phyloP scores from a whole-genome alignment of 2,888 invertebrate species.

The Atrina japonica region DNA sequence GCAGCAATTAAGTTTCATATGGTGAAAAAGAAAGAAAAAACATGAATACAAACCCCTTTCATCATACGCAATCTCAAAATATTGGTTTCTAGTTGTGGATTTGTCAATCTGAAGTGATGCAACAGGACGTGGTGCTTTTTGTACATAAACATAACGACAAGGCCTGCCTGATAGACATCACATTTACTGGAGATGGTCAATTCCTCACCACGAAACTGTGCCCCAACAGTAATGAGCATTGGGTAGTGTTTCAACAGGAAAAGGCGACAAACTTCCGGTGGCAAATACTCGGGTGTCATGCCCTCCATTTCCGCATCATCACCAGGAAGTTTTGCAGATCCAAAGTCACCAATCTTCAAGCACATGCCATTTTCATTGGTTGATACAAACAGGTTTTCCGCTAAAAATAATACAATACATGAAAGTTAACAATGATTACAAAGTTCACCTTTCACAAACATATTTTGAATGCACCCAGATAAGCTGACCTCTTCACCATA shows the following conservation, averaged over 20 bases:
- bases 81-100: neutral
- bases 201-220: neutral
- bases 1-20: too few species aligned
- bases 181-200: neutral
- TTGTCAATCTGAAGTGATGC: neutral
- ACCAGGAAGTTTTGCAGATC: neutral
- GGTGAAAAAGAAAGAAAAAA: too few species aligned
- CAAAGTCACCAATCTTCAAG: constrained; percentile 21
- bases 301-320: neutral
- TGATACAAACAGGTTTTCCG: constrained; percentile 3
- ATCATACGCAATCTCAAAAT: too few species aligned
- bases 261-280: neutral
- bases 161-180: constrained; percentile 6
- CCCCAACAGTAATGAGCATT: neutral
- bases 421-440: neutral
- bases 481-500: too few species aligned
- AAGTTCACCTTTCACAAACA: too few species aligned
- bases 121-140: neutral
- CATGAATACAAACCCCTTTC: too few species aligned
- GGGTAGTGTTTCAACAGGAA: neutral
- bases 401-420: neutral
- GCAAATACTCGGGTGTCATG: neutral
- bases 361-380: neutral
- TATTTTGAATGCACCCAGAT: too few species aligned
- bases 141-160: constrained; percentile 1